Evolutionary conservation across 1,140 invertebrate genomes (phyloP).

Genomic region (Macrotrachela quadricornifera): DNA sequence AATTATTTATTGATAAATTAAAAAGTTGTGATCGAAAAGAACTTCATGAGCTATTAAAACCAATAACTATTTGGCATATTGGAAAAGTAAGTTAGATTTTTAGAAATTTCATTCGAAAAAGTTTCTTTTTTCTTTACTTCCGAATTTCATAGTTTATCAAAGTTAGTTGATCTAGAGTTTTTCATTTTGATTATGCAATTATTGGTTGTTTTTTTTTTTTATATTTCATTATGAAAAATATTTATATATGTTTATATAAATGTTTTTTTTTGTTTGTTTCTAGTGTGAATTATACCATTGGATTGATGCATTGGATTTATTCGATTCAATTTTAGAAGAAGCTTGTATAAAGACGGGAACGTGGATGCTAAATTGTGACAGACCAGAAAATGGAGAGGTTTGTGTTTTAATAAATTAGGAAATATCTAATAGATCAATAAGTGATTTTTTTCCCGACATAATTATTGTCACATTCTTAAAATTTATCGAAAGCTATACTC

Average conservation of each 20-base stretch:
- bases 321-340: slow-evolving; percentile 56
- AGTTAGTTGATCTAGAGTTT: too few species aligned
- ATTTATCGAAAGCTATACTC: too few species aligned
- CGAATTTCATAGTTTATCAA: neutral
- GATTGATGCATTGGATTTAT: slow-evolving; percentile 62
- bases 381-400: slow-evolving; percentile 42
- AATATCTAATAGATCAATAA: too few species aligned
- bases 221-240: too few species aligned
- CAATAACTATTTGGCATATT: slow-evolving; percentile 61
- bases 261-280: too few species aligned
- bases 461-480: too few species aligned
- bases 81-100: slow-evolving; percentile 40
- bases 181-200: too few species aligned
- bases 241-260: neutral
- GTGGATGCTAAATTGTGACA: slow-evolving; percentile 57
- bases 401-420: slow-evolving; percentile 1
- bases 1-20: slow-evolving; percentile 52
- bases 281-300: slow-evolving; percentile 67
- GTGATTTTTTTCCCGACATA: too few species aligned
- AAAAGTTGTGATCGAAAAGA: slow-evolving; percentile 39
- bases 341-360: slow-evolving; percentile 41
- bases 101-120: neutral
- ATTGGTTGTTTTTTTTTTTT: too few species aligned
- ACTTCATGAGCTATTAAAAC: slow-evolving; percentile 40
- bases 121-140: neutral